Conservation (phyloP, 2,888 invertebrate genomes). For the Plagodis pulveraria region DNA sequence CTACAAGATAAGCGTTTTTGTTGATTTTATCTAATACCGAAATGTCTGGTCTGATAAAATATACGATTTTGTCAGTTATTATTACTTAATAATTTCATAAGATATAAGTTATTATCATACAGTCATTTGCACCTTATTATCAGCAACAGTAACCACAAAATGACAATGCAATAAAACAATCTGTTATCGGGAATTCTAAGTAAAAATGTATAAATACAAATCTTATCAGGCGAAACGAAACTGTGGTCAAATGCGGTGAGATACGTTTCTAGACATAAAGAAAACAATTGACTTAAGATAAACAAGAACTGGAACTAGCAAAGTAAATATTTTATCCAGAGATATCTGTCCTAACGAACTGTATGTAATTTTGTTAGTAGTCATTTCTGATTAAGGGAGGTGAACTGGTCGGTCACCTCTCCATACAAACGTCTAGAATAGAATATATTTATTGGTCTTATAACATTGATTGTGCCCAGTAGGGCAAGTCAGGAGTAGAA, state of each 20-base stretch:
- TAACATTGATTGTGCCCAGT: no score
- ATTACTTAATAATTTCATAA: not conserved
- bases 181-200: constrained; percentile 3
- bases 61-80: no score
- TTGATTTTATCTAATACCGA: no score
- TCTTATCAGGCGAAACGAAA: constrained; percentile 18
- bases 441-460: no score
- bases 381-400: no score
- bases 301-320: not conserved
- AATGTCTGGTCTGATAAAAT: no score
- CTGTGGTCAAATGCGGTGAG: constrained; percentile 4
- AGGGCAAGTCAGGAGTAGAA: no score
- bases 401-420: no score
- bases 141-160: constrained; percentile 1
- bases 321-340: not conserved
- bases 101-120: not conserved
- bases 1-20: no score
- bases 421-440: no score
- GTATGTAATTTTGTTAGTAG: no score
- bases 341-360: not conserved
- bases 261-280: constrained; percentile 12
- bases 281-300: not conserved
- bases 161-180: not conserved
- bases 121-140: not conserved
- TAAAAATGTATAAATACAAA: constrained; percentile 1